Evolutionary conservation across 2,888 invertebrate species (phyloP).

Genomic region (Sisyra terminalis): DNA sequence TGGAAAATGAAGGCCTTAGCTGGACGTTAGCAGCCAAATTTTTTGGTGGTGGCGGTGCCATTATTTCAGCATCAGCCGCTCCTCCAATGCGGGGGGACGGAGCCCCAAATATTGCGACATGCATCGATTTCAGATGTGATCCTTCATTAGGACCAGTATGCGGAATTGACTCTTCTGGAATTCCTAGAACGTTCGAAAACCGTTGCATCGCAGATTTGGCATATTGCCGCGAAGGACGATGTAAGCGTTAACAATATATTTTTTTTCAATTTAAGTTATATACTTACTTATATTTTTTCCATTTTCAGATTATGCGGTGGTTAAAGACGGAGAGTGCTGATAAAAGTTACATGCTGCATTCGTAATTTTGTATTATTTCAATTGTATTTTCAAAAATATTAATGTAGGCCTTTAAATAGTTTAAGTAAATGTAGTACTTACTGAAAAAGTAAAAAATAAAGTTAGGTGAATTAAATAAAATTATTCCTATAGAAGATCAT

Average conservation of each 20-base stretch:
- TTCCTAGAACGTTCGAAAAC: constrained; percentile 37
- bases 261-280: background rate
- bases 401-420: too few species aligned
- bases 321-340: constrained; percentile 37
- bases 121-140: constrained; percentile 24
- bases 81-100: constrained; percentile 11
- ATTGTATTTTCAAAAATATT: too few species aligned
- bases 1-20: too few species aligned
- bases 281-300: constrained; percentile 8
- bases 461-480: too few species aligned
- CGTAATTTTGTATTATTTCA: too few species aligned
- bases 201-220: constrained; percentile 36
- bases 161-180: constrained; percentile 38
- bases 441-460: too few species aligned
- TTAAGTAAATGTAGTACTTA: too few species aligned
- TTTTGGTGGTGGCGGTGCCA: background rate
- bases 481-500: too few species aligned
- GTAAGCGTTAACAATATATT: constrained; percentile 24
- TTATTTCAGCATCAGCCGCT: constrained; percentile 8
- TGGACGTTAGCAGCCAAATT: too few species aligned
- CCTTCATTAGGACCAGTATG: constrained; percentile 37
- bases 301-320: constrained; percentile 38
- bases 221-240: constrained; percentile 38
- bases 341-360: too few species aligned
- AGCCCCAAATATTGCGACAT: constrained; percentile 17